Conservation (phyloP, 2,888 invertebrate genomes). For the Cremastinae sp. region DNA sequence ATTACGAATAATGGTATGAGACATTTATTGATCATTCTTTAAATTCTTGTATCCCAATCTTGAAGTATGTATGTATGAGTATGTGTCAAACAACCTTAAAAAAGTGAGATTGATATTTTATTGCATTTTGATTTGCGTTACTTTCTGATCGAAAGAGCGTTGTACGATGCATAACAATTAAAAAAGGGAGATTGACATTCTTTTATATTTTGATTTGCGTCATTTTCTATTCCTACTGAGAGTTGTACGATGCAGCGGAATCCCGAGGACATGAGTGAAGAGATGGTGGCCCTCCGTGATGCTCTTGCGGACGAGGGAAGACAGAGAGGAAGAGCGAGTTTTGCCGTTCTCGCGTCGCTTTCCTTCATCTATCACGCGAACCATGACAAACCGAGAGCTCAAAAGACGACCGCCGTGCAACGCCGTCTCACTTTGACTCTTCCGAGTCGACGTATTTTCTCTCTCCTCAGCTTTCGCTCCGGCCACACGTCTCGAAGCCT, state of each 20-base stretch:
- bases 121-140: no score
- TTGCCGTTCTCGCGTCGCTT: conserved; percentile 60
- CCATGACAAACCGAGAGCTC: conserved; percentile 79
- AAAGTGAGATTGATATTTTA: no score
- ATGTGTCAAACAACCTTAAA: no score
- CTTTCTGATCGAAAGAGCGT: no score
- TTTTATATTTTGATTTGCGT: no score
- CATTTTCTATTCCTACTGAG: not conserved
- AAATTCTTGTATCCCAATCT: no score
- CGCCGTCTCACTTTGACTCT: conserved; percentile 23
- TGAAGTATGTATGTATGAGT: no score
- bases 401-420: conserved; percentile 77
- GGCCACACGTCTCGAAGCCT: conserved; percentile 66
- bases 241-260: not conserved
- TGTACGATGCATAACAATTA: no score
- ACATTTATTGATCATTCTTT: no score
- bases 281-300: no score
- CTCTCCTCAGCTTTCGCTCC: conserved; percentile 20
- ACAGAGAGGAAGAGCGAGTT: conserved; percentile 66
- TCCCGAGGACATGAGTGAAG: not conserved
- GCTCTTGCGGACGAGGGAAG: not conserved
- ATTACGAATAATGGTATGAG: no score
- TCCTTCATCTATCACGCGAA: conserved; percentile 79
- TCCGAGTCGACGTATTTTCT: conserved; percentile 63
- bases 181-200: not conserved